These are phyloP conservation scores for Penaeus chinensis DNA, from an alignment of 1,140 invertebrate genomes.

Conservation along the genomic window DNA sequence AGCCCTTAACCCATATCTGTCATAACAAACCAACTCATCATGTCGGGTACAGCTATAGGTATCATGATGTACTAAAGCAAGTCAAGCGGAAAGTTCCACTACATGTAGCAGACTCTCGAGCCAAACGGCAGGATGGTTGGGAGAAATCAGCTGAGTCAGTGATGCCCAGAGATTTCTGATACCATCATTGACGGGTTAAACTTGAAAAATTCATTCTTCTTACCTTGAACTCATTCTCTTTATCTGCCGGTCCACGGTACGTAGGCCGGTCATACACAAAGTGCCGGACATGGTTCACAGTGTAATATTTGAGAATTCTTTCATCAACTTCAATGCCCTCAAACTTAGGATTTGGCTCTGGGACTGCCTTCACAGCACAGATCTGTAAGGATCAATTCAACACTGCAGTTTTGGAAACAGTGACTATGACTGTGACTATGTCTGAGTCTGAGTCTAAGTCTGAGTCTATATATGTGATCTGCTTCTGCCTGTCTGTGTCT, in stretches of 20 bases:
- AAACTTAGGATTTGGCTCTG: constrained; percentile 71
- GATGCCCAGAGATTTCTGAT: no score
- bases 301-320: constrained; percentile 88
- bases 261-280: constrained; percentile 92
- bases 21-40: no score
- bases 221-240: constrained; percentile 93
- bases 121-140: no score
- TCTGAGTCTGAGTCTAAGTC: background rate
- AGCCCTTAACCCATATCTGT: no score
- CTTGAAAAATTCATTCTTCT: background rate
- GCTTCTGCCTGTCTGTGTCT: no score
- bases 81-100: no score
- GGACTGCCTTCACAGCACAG: constrained; percentile 91
- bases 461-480: no score
- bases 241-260: constrained; percentile 85
- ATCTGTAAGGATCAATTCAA: constrained; percentile 77
- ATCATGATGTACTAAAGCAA: no score
- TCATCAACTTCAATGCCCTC: constrained; percentile 81
- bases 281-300: constrained; percentile 89
- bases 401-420: constrained; percentile 6
- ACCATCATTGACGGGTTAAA: background rate
- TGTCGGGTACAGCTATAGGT: no score
- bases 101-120: no score
- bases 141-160: no score
- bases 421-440: no score